Evolutionary conservation across 2,797 vertebrate species (phyloP), one percentile per base, ranked within the genome.

Genomic region (Falco novaeseelandiae): DNA sequence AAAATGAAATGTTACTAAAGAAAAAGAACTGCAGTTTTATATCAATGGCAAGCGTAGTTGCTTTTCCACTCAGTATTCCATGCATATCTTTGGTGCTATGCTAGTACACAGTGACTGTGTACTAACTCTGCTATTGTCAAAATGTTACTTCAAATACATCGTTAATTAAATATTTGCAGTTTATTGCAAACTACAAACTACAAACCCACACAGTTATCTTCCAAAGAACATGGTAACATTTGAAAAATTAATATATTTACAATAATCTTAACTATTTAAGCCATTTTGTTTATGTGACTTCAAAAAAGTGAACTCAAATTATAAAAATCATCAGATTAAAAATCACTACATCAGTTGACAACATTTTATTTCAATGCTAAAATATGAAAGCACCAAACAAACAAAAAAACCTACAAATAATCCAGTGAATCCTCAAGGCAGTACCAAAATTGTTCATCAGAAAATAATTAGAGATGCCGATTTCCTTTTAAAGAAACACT

Each of bases 11-110:
- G 86, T 90, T 88, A 93, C 89, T 92, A 34, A 55, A 70, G 38
- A 67, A 78, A 84, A 96, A 94, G 97, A 96, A 98, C 97, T 95
- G 98, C 98, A 99, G 99, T 98, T 98, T 96, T 97, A 63, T 95
- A 97, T 99, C 99, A 99, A 99, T 99, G 99, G 98, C 99, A 99
- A 99, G 99, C 99, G 99, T 99, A 99, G 98, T 94, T 97, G 96
- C 76, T 96, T 98, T 98, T 98, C 97, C 96, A 96, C 91, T 98
- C 87, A n/a, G 95, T 90, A 77, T 70, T 92, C 94, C 99, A 99
- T 99, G 99, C 99, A 98, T 87, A 89, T 91, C 95, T 96, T 78
- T 83, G 97, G 96, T 86, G 98, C 96, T 91, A 74, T 84, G 97
- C 98, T 97, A 98, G 98, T 30, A 94, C 97, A 97, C 88, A 92